phyloP scores from a whole-genome alignment of 2,113 vertebrate genomes.

The Malurus alboscapulatus region DNA sequence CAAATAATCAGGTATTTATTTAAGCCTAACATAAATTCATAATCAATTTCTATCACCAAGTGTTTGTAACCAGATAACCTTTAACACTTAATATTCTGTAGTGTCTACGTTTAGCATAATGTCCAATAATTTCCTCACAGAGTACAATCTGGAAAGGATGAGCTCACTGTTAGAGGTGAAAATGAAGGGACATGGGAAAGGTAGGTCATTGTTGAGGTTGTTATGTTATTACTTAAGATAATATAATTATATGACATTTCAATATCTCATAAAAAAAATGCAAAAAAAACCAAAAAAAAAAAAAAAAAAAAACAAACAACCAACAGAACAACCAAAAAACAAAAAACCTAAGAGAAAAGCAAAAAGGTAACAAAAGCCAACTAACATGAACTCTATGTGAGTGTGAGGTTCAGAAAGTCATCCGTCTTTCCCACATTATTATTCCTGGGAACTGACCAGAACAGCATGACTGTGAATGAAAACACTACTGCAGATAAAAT shows the following conservation, averaged over 20 bases:
- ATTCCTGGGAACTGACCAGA: background rate
- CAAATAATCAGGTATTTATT: background rate
- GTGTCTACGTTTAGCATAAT: background rate
- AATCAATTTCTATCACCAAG: background rate
- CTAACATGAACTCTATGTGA: accelerated
- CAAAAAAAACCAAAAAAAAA: background rate
- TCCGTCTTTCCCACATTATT: background rate
- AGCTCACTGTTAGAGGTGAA: background rate
- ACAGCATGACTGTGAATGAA: background rate
- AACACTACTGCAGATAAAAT: background rate
- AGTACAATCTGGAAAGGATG: background rate
- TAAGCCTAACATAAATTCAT: background rate
- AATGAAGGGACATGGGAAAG: background rate
- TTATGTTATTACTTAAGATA: background rate
- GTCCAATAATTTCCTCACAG: background rate
- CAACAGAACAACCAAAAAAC: background rate
- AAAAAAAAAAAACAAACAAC: background rate
- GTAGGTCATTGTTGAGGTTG: background rate
- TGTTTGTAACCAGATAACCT: background rate
- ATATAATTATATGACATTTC: background rate
- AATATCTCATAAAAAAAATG: background rate
- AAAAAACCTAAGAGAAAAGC: background rate
- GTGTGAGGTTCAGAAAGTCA: background rate
- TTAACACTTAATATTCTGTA: background rate
- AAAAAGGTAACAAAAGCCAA: background rate